Percentiles rank a stretch among this genome's conserved stretches.
Conservation (phyloP, 2,113 vertebrate species). For the Myrmophylax atrothorax region DNA sequence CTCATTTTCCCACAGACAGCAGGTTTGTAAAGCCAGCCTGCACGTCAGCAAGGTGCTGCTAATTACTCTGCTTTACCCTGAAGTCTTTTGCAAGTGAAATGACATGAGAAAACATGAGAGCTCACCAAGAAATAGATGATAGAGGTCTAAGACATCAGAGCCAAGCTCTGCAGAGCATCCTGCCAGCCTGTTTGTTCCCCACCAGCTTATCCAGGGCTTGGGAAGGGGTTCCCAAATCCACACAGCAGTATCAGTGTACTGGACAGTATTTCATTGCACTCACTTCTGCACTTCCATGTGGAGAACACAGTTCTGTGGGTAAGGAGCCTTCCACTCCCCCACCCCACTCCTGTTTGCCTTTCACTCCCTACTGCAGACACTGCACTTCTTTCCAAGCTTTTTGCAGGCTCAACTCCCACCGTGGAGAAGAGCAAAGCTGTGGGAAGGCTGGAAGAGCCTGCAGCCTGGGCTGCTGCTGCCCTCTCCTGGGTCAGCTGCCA, state of each 20-base stretch:
- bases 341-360: neutral
- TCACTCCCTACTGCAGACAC: neutral
- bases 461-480: slow-evolving; percentile 37
- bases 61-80: neutral
- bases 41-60: neutral
- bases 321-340: neutral
- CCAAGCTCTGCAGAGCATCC: neutral
- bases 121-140: neutral
- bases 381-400: neutral
- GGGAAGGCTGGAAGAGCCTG: neutral
- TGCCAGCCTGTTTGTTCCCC: neutral
- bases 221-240: neutral
- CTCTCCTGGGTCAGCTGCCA: slow-evolving; percentile 39
- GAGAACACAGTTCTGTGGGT: neutral
- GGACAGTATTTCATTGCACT: neutral
- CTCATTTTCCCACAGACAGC: neutral
- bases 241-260: neutral
- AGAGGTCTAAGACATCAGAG: neutral
- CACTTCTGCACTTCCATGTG: neutral
- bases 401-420: neutral
- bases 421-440: neutral
- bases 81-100: neutral
- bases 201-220: neutral
- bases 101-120: neutral
- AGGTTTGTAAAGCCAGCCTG: neutral